These are phyloP conservation scores for Epizoanthus scotinus DNA, from an alignment of 92 coral and sea anemone species.

Conservation along the genomic window DNA sequence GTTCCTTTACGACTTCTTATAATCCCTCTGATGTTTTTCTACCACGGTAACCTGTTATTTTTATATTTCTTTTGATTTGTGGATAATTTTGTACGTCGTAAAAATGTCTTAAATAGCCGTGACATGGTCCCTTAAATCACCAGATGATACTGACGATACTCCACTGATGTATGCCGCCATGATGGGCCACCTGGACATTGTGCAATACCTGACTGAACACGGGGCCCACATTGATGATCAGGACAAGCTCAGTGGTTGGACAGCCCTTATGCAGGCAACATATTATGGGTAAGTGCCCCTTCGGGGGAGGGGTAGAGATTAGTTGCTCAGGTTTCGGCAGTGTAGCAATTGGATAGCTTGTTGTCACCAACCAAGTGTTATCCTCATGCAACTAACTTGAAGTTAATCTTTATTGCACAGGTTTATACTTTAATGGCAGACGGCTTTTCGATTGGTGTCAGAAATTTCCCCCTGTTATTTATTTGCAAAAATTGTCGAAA, in stretches of 20 bases:
- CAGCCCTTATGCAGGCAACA: constrained; percentile 96
- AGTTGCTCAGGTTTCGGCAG: background rate
- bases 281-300: constrained; percentile 68
- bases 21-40: no score
- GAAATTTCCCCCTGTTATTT: no score
- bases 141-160: constrained; percentile 94
- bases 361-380: background rate
- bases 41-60: no score
- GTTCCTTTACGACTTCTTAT: no score
- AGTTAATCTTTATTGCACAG: no score
- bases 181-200: constrained; percentile 69
- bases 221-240: constrained; percentile 79
- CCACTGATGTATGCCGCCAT: constrained; percentile 92
- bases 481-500: no score
- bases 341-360: background rate
- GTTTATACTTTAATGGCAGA: no score
- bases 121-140: no score
- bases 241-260: constrained; percentile 84
- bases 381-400: no score
- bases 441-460: background rate
- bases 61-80: no score
- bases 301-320: background rate
- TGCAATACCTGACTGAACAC: constrained; percentile 58
- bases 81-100: no score
- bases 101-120: no score